Evolutionary conservation across 2,113 vertebrate species (phyloP), one percentile per base, ranked within the genome.

Genomic region (Rhegmatorhina hoffmannsi): DNA sequence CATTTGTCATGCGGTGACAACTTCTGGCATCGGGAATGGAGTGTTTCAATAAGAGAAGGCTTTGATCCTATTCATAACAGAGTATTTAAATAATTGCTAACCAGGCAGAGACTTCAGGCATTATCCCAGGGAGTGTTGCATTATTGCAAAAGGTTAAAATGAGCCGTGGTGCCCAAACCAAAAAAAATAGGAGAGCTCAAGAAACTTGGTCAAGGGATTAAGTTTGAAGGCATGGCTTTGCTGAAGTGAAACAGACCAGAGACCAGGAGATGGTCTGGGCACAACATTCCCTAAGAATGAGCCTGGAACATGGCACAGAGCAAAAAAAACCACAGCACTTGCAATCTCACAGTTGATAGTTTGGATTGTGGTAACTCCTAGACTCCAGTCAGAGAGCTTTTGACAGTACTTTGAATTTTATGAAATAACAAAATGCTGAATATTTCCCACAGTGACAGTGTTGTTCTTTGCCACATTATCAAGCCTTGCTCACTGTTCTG

Each of bases 61-160:
- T 97, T 96, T 97, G 95, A 96, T 97, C 92, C 87, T 92, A 89
- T 95, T 93, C 91, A 92, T 73, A 91, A 89, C 73, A 76, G 79
- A 63, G 89, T 91, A 94, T 97, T 96, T 94, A 96, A 96, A 92
- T 96, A 96, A 96, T 97, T 96, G 92, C 85, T 87, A 92, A 92
- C 83, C 77, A 68, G 94, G 79, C 92, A 87, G 84, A 78, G 84
- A 96, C 94, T 82, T 82, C 68, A 60, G 89, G 95, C 91, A 28
- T 92, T 95, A 92, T 96, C 88, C 85, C 84, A 94, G 69, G 66
- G 86, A 76, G 80, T 34, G 82, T 64, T 92, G 88, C 60, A 1
- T 67, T 88, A 86, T 89, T 96, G 76, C 88, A 92, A 94, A 94
- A 94, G 88, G 93, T 88, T 96, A 93, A 91, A 90, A 44, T 13